Conservation (phyloP, 2,797 vertebrate genomes). For the Artibeus jamaicensis region DNA sequence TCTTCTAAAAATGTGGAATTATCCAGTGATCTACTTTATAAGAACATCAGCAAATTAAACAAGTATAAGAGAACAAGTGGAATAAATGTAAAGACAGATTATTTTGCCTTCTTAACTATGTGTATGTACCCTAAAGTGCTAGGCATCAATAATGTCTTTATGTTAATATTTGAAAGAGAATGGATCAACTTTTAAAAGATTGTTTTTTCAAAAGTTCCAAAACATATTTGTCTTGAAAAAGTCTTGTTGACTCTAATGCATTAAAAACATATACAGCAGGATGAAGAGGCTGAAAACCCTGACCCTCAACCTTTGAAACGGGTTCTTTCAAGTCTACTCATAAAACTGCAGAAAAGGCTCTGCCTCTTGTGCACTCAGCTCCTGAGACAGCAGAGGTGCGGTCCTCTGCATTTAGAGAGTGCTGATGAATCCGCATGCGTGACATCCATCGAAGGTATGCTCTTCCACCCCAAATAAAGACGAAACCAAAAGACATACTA, state of each 20-base stretch:
- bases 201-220: constrained; percentile 9
- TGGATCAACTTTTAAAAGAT: constrained; percentile 9
- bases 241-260: constrained; percentile 4
- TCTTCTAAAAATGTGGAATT: constrained; percentile 41
- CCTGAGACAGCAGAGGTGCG: background rate
- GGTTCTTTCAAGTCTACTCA: background rate
- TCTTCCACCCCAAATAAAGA: background rate
- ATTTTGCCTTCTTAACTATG: constrained; percentile 21
- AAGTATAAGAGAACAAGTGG: background rate
- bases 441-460: background rate
- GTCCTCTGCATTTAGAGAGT: background rate
- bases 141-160: constrained; percentile 4
- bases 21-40: constrained; percentile 32
- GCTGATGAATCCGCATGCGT: background rate
- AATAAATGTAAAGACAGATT: background rate
- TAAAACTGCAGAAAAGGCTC: background rate
- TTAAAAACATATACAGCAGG: background rate
- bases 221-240: constrained; percentile 12
- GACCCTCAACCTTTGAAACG: constrained; percentile 29
- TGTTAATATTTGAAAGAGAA: constrained; percentile 19
- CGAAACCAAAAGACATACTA: background rate
- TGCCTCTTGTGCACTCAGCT: background rate
- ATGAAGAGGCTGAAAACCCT: background rate
- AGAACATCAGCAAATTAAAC: constrained; percentile 53
- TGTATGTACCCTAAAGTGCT: background rate